Conservation (phyloP, 2,888 invertebrate genomes). For the Entomobrya multifasciata region DNA sequence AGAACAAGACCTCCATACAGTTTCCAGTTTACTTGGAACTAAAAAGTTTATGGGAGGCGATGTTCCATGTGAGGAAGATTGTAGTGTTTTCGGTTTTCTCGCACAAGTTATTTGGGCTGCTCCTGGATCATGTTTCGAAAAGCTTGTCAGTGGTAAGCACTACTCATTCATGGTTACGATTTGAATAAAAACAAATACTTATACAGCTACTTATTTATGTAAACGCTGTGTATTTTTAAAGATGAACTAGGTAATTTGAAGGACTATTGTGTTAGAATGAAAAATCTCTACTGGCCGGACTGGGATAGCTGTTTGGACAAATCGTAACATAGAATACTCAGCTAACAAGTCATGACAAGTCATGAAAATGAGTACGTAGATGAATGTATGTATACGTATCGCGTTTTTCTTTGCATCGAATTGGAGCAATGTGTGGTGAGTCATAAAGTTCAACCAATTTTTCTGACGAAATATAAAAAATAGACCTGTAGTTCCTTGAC, state of each 20-base stretch:
- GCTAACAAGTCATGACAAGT: no score
- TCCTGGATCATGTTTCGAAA: constrained; percentile 65
- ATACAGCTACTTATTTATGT: neutral
- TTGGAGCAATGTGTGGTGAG: no score
- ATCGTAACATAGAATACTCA: neutral
- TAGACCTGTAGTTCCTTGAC: no score
- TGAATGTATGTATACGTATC: no score
- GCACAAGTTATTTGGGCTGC: constrained; percentile 23
- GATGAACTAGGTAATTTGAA: constrained; percentile 71
- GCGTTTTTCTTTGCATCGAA: no score
- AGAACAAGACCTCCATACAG: constrained; percentile 66
- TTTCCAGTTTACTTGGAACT: constrained; percentile 66
- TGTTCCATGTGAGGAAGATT: constrained; percentile 70
- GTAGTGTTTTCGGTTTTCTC: constrained; percentile 67
- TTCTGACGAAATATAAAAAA: no score
- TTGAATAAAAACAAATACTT: neutral
- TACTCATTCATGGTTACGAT: no score
- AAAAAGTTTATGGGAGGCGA: constrained; percentile 71
- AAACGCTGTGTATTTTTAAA: constrained; percentile 13
- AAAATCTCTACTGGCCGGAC: constrained; percentile 74
- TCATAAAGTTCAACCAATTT: no score
- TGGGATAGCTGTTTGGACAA: constrained; percentile 67
- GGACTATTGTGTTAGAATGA: constrained; percentile 75
- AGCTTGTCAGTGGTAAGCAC: constrained; percentile 61
- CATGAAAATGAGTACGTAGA: no score